phyloP scores from a whole-genome alignment of 2,888 invertebrate species.

The Brenthis daphne region DNA sequence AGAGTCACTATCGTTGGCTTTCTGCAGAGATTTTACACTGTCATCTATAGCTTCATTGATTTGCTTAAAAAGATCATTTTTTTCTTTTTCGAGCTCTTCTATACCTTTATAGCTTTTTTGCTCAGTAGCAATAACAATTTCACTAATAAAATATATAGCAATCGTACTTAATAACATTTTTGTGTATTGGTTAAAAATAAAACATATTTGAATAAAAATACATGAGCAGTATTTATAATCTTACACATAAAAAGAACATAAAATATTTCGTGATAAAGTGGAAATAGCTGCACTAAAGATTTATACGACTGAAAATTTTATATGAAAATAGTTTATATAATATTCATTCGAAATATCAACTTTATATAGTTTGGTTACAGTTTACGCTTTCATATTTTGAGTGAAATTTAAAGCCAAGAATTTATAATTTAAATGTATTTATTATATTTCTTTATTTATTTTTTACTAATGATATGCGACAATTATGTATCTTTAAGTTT shows the following conservation, averaged over 20 bases:
- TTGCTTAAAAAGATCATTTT: constrained; percentile 47
- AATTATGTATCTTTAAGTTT: too few relatives aligned
- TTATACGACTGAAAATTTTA: constrained; percentile 15
- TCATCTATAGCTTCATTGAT: constrained; percentile 57
- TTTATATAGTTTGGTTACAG: not conserved
- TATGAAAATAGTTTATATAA: constrained; percentile 13
- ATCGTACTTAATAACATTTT: constrained; percentile 20
- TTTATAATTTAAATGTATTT: not conserved
- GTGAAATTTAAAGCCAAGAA: not conserved
- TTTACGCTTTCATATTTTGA: not conserved
- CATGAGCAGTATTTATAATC: constrained; percentile 12
- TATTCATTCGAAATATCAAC: constrained; percentile 17
- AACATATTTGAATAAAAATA: constrained; percentile 8
- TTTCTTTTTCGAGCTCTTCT: constrained; percentile 49
- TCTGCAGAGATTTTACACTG: constrained; percentile 46
- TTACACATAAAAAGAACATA: constrained; percentile 12
- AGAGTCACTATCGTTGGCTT: constrained; percentile 51
- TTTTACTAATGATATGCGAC: too few relatives aligned
- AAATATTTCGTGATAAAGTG: constrained; percentile 22
- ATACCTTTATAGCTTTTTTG: constrained; percentile 37
- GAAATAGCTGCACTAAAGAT: constrained; percentile 14
- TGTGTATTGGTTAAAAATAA: constrained; percentile 1
- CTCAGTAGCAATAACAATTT: constrained; percentile 17
- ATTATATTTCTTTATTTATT: too few relatives aligned
- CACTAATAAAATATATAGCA: constrained; percentile 12